phyloP scores from a whole-genome alignment of 2,113 vertebrate species.

The Charina bottae region DNA sequence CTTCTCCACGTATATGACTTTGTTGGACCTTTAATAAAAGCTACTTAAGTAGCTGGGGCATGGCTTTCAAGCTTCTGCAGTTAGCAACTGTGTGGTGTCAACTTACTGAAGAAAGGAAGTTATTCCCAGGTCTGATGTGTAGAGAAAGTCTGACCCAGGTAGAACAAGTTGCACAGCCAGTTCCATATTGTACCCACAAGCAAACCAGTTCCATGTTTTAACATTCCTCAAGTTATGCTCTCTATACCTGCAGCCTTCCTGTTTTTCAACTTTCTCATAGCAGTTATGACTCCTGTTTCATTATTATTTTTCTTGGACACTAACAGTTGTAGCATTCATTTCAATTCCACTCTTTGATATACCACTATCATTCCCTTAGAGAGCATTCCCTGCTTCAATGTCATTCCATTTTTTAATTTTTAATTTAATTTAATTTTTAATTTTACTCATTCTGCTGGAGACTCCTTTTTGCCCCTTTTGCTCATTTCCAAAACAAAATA shows the following conservation, averaged over 20 bases:
- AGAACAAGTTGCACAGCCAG: neutral
- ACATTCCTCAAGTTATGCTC: neutral
- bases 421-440: neutral
- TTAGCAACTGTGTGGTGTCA: neutral
- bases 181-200: neutral
- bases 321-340: neutral
- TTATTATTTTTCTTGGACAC: neutral
- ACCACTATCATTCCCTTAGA: neutral
- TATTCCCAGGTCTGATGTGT: neutral
- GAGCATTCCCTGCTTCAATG: neutral
- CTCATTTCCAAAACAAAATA: neutral
- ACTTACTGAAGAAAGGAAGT: neutral
- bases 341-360: neutral
- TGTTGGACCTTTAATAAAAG: neutral
- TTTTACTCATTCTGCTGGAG: neutral
- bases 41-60: neutral
- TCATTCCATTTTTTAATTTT: neutral
- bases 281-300: neutral
- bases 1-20: neutral
- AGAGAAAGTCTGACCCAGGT: neutral
- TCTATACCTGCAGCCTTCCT: neutral
- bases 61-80: too few species aligned
- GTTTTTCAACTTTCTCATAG: neutral
- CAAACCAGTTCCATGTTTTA: neutral
- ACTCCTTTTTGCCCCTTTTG: neutral